A percentile compares a stretch with the other conserved stretches of the same genome.
These are phyloP conservation scores for Opisthograptis luteolata DNA, from an alignment of 2,888 invertebrate genomes.

Conservation along the genomic window DNA sequence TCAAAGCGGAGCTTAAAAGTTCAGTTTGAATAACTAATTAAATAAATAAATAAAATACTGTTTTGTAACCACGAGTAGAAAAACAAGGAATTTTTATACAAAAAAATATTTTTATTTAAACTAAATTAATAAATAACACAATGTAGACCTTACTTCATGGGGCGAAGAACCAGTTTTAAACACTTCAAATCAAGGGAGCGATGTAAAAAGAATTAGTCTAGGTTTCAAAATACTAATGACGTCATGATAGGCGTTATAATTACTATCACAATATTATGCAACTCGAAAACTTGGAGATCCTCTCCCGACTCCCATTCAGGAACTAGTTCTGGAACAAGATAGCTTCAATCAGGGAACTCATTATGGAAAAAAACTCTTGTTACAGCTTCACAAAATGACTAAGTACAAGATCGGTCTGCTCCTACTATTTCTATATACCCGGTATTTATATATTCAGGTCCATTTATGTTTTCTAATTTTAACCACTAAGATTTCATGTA, in stretches of 20 bases:
- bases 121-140: conserved; percentile 30
- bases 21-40: no score
- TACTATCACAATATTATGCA: conserved; percentile 7
- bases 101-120: conserved; percentile 23
- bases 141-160: conserved; percentile 32
- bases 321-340: conserved; percentile 12
- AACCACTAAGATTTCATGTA: no score
- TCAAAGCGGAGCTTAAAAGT: no score
- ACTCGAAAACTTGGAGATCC: background rate
- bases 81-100: conserved; percentile 4
- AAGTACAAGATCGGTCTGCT: no score
- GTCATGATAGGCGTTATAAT: conserved; percentile 6
- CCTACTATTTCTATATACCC: no score
- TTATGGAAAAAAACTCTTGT: no score
- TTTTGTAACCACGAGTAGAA: no score
- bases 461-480: no score
- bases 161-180: conserved; percentile 17
- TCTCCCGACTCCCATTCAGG: background rate
- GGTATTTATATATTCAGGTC: no score
- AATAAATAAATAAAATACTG: no score
- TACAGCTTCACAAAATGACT: no score
- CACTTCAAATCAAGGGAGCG: background rate
- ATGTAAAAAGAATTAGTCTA: conserved; percentile 1
- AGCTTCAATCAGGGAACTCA: no score
- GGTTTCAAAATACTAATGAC: conserved; percentile 1